Conservation (phyloP, 1,140 invertebrate species). For the Zaprionus nigranus region DNA sequence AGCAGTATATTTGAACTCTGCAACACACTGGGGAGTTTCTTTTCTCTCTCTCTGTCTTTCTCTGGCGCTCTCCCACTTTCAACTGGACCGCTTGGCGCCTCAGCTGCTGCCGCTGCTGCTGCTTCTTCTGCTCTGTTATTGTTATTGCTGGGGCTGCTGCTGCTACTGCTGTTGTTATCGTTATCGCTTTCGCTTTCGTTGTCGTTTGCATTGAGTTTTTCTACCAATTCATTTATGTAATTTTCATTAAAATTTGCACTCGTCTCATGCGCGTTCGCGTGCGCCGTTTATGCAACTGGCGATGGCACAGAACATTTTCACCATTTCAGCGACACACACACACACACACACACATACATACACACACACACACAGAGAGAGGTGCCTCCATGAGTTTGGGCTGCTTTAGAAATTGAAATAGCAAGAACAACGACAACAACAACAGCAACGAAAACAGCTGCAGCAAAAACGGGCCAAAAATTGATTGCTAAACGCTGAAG, state of each 20-base stretch:
- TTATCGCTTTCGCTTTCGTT: background rate
- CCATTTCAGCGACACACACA: conserved; percentile 44
- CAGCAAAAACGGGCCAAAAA: conserved; percentile 25
- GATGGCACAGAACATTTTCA: conserved; percentile 45
- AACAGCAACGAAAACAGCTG: conserved; percentile 18
- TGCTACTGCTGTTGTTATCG: background rate
- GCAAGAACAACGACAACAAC: conserved; percentile 31
- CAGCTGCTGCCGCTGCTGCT: conserved; percentile 7
- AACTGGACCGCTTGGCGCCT: conserved; percentile 40
- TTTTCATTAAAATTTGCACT: conserved; percentile 46
- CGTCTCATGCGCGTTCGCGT: conserved; percentile 51
- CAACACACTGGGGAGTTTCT: background rate
- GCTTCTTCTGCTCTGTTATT: conserved; percentile 1
- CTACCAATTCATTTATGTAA: conserved; percentile 47
- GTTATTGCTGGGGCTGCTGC: conserved; percentile 1
- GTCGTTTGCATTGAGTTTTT: conserved; percentile 12
- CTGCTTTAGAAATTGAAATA: conserved; percentile 54
- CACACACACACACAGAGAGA: conserved; percentile 17
- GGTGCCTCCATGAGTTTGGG: conserved; percentile 39
- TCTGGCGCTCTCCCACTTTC: background rate
- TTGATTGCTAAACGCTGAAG: conserved; percentile 57
- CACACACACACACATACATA: conserved; percentile 15
- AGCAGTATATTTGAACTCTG: conserved; percentile 22
- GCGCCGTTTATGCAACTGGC: conserved; percentile 58
- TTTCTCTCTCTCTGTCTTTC: background rate